Base-by-base conservation (phyloP, 2,888 invertebrate species). In the Drosophila histrio region DNA sequence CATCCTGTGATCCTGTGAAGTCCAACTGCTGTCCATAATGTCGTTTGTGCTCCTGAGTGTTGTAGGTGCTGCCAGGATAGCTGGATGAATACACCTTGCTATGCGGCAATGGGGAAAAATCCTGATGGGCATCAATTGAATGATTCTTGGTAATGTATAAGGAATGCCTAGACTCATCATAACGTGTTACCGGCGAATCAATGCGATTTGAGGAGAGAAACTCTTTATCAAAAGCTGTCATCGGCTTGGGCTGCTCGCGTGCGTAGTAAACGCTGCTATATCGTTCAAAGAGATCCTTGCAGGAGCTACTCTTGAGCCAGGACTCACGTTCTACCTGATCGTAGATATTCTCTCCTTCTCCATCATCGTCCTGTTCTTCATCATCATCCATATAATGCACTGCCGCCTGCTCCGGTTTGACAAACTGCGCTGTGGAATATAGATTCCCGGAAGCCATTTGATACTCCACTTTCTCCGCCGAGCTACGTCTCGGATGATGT, bases 41-140 rank as follows among this genome's bases (percentile, higher is more conserved):
- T 60, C 95, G 94, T 43, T 83, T 90, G 54, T 90, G 80, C 39
- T 91, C 90, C 41, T 91, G 90, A 22, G 93, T 92, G 84, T 94
- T 95, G 64, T 94, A 94, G 3, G 94, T 94, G 52, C 96, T 96
- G 59, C 97, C 97, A 19, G 97, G 97, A 91, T 96, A 97, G 90
- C 96, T 96, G 72, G 96, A 96, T 19, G 96, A 96, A 92, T 96
- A 97, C 4, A 96, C 94, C 90, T 96, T 96, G 50, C 94, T 94
- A 79, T 95, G 93, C 1, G 94, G 93, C 53, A 94, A 91, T 67
- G 93, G 92, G 0, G 88, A 90, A 69, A 94, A 94, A 88, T 95
- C 95, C 88, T 95, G 94, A 86, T 94, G 94, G 6, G 94, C 93
- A 89, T 96, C 96, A 64, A 95, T 92, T 6, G 95, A 95, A 84